Conservation (phyloP, 2,888 invertebrate species). For the Parochlus steinenii region DNA sequence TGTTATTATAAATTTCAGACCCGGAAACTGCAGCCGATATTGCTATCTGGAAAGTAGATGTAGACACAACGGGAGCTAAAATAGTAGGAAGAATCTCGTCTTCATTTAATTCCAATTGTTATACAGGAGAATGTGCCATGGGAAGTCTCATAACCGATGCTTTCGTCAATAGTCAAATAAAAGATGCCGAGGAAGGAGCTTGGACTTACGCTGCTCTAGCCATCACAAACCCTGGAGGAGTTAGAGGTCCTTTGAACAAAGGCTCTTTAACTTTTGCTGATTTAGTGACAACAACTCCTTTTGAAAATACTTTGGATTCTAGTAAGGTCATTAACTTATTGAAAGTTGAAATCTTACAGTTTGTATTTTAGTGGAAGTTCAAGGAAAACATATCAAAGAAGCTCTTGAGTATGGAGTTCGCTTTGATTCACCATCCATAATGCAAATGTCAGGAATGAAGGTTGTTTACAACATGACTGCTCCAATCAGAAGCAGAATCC, state of each 20-base stretch:
- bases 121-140: conserved; percentile 49
- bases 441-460: conserved; percentile 41
- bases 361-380: conserved; percentile 51
- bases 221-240: conserved; percentile 48
- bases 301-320: conserved; percentile 55
- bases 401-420: conserved; percentile 42
- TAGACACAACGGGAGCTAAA: conserved; percentile 37
- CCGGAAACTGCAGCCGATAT: conserved; percentile 38
- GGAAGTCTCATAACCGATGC: conserved; percentile 60
- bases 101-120: conserved; percentile 33
- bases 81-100: conserved; percentile 43
- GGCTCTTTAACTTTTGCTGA: conserved; percentile 53
- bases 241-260: conserved; percentile 46
- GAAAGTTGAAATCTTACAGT: too few relatives aligned
- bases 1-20: too few relatives aligned
- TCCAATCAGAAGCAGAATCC: conserved; percentile 40
- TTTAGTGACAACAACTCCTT: conserved; percentile 53
- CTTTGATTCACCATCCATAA: conserved; percentile 32
- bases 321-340: too few relatives aligned
- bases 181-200: conserved; percentile 27
- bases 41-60: conserved; percentile 37
- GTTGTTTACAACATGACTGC: conserved; percentile 43
- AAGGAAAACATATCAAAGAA: conserved; percentile 44
- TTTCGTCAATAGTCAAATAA: too few relatives aligned
- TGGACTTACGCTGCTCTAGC: conserved; percentile 56